phyloP scores from a whole-genome alignment of 2,888 invertebrate genomes.

The Gymnocheta viridis region DNA sequence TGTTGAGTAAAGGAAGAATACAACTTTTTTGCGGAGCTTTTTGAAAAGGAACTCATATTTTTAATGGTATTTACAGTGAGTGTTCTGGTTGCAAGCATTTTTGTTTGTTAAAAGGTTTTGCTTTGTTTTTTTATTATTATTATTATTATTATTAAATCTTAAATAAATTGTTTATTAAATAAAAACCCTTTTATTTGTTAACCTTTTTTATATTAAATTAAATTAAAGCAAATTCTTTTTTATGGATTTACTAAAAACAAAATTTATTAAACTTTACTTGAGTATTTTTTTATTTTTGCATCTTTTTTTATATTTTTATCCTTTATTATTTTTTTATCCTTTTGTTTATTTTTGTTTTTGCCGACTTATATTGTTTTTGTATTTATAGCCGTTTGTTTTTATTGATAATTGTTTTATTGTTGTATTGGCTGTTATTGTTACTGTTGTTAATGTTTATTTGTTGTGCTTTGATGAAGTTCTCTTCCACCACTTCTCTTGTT shows the following conservation, averaged over 20 bases:
- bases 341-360: constrained; percentile 24
- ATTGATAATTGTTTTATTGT: constrained; percentile 45
- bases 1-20: constrained; percentile 27
- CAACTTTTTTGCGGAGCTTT: constrained; percentile 28
- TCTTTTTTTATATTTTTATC: background rate
- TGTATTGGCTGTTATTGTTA: constrained; percentile 31
- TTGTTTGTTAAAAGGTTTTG: constrained; percentile 2
- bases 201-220: too few relatives aligned
- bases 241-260: constrained; percentile 9
- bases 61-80: constrained; percentile 23
- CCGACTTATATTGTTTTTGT: constrained; percentile 38
- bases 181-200: background rate
- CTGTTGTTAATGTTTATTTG: constrained; percentile 43
- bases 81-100: constrained; percentile 60
- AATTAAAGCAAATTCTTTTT: background rate
- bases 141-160: background rate
- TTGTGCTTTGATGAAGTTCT: constrained; percentile 42
- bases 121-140: background rate
- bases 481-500: constrained; percentile 23
- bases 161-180: background rate
- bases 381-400: constrained; percentile 56
- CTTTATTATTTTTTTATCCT: constrained; percentile 18
- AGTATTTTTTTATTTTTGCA: constrained; percentile 11
- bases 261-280: background rate
- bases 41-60: constrained; percentile 67